Evolutionary conservation across 2,113 vertebrate species (phyloP).

Genomic region (Protomyctophum bolini): DNA sequence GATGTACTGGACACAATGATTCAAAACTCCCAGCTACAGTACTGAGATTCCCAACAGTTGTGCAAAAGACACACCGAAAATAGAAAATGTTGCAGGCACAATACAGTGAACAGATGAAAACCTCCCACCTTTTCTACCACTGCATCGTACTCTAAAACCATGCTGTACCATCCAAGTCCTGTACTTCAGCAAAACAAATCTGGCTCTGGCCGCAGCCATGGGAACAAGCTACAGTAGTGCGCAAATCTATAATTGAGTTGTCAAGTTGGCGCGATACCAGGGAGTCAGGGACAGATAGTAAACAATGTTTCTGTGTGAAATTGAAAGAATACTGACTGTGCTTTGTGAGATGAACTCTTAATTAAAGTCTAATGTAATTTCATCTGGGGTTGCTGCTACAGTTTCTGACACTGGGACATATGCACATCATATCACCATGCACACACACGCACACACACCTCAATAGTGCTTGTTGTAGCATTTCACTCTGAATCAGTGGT

Average conservation of each 20-base stretch:
- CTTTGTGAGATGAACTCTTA: background rate
- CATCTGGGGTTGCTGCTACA: constrained; percentile 44
- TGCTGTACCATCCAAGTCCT: constrained; percentile 14
- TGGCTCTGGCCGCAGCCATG: constrained; percentile 22
- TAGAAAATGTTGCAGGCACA: too few species aligned
- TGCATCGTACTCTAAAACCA: too few species aligned
- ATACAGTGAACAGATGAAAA: background rate
- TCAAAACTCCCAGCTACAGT: too few species aligned
- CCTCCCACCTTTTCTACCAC: constrained; percentile 9
- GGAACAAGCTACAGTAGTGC: constrained; percentile 12
- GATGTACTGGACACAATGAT: too few species aligned
- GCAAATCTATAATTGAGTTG: constrained; percentile 27
- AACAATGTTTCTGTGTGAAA: constrained; percentile 12
- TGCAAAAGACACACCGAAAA: too few species aligned
- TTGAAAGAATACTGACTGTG: background rate
- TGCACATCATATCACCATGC: background rate
- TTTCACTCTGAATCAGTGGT: too few species aligned
- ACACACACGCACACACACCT: constrained; percentile 1
- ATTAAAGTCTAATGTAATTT: constrained; percentile 13
- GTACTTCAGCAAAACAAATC: constrained; percentile 45
- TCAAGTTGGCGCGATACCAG: constrained; percentile 9
- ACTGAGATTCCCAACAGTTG: too few species aligned
- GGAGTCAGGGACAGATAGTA: constrained; percentile 14
- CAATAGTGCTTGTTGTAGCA: too few species aligned
- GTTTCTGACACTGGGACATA: background rate